phyloP scores from a whole-genome alignment of 2,888 invertebrate species.

The Lingula anatina region DNA sequence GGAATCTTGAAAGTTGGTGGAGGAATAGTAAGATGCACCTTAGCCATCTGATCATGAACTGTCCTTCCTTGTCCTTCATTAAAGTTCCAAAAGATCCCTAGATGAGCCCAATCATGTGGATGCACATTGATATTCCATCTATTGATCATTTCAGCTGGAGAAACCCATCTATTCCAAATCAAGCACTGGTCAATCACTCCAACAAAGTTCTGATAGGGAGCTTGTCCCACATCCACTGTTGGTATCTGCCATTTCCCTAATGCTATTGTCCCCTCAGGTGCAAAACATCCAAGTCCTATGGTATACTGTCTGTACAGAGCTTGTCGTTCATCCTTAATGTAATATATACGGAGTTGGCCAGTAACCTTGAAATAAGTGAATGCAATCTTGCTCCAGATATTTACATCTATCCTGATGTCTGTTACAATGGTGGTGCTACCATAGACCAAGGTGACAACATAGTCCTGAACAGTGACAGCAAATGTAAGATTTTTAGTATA shows the following conservation, averaged over 20 bases:
- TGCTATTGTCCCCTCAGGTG: conserved; percentile 11
- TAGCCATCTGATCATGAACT: no score
- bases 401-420: conserved; percentile 7
- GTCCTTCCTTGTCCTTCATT: no score
- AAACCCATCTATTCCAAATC: conserved; percentile 15
- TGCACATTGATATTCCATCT: not conserved
- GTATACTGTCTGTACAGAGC: not conserved
- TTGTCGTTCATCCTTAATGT: not conserved
- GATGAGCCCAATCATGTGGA: no score
- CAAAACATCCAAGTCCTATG: not conserved
- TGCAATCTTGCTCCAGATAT: conserved; percentile 15
- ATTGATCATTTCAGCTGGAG: not conserved
- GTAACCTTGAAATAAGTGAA: conserved; percentile 5
- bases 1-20: no score
- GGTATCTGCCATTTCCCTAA: conserved; percentile 18
- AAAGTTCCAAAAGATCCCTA: no score
- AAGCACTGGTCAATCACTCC: conserved; percentile 20
- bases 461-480: conserved; percentile 7
- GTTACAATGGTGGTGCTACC: conserved; percentile 7
- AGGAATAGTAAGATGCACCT: no score
- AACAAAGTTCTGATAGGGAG: conserved; percentile 12
- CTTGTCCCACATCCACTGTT: conserved; percentile 3
- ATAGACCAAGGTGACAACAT: conserved; percentile 3
- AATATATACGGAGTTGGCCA: not conserved
- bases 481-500: conserved; percentile 13